These are phyloP conservation scores for Ylistrum balloti DNA, from an alignment of 1,140 invertebrate genomes.

Conservation along the genomic window DNA sequence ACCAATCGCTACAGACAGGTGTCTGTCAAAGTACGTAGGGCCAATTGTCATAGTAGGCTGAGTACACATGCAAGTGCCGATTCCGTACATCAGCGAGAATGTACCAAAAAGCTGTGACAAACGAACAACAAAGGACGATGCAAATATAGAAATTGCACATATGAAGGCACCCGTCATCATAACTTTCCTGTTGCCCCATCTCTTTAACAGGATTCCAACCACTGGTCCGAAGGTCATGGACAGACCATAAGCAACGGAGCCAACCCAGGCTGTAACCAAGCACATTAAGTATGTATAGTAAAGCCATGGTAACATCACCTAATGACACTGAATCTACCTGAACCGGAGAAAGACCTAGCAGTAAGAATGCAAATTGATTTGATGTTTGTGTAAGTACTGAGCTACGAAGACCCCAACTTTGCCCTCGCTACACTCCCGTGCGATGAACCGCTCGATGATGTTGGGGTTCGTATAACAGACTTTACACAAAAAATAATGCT, in stretches of 20 bases:
- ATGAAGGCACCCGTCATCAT: conserved; percentile 70
- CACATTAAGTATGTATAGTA: neutral
- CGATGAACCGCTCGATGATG: neutral
- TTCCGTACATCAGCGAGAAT: conserved; percentile 73
- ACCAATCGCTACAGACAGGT: conserved; percentile 71
- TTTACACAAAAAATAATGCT: neutral
- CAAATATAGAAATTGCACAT: conserved; percentile 67
- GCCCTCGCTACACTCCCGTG: conserved; percentile 30
- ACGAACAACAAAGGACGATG: conserved; percentile 69
- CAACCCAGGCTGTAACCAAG: conserved; percentile 74
- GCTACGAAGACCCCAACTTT: conserved; percentile 10
- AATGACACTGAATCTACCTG: neutral
- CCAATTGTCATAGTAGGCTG: conserved; percentile 73
- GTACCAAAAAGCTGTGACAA: conserved; percentile 68
- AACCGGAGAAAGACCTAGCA: neutral
- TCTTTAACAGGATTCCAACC: conserved; percentile 64
- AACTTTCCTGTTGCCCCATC: conserved; percentile 68
- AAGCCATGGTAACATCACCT: too few species aligned
- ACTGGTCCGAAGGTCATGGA: conserved; percentile 75
- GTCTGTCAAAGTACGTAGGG: conserved; percentile 74
- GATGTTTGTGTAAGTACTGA: neutral
- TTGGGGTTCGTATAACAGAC: neutral
- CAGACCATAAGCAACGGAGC: conserved; percentile 73
- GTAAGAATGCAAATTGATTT: neutral
- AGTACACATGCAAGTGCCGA: conserved; percentile 72